phyloP scores from a whole-genome alignment of 2,797 vertebrate genomes.

The Xenops minutus region DNA sequence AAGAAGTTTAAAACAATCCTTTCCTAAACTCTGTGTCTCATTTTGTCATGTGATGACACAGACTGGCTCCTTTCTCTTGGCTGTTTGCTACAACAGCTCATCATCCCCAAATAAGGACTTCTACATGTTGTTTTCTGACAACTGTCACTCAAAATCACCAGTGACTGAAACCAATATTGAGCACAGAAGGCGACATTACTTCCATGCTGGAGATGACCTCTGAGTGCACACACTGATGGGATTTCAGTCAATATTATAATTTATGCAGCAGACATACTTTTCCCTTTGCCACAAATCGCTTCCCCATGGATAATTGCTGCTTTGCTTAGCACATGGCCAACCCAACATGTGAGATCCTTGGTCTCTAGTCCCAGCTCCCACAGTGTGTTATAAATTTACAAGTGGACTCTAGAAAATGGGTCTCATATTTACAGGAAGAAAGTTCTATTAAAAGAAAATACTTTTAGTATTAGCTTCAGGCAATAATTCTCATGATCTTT shows the following conservation, averaged over 20 bases:
- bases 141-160: not conserved
- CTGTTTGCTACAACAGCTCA: not conserved
- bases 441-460: not conserved
- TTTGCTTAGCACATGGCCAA: not conserved
- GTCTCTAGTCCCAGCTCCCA: not conserved
- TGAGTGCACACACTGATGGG: not conserved
- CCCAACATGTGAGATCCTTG: not conserved
- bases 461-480: not conserved
- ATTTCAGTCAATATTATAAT: not conserved
- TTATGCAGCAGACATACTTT: not conserved
- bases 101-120: not conserved
- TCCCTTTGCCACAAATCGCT: not conserved
- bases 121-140: not conserved
- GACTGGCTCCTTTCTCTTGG: not conserved
- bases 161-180: not conserved
- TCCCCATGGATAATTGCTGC: not conserved
- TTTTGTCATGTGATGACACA: not conserved
- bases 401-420: not conserved
- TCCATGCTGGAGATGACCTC: not conserved
- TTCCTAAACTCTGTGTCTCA: not conserved
- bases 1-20: not conserved
- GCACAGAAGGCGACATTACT: not conserved
- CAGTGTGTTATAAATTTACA: fast-evolving
- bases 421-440: not conserved
- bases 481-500: not conserved